These are phyloP conservation scores for Heterodera carotae DNA, from an alignment of 1,140 invertebrate genomes.

Conservation along the genomic window DNA sequence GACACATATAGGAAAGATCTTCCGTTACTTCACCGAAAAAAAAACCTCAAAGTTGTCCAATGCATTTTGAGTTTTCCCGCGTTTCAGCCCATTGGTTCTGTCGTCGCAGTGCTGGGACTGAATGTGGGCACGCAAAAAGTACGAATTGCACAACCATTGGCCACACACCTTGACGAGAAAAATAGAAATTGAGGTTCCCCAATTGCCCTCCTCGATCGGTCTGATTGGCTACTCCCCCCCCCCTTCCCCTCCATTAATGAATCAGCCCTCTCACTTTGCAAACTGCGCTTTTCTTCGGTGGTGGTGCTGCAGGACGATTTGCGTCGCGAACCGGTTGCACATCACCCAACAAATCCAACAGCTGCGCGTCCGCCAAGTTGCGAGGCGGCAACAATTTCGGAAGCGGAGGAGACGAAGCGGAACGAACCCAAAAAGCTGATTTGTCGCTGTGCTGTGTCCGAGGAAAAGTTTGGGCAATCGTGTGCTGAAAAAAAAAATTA, in stretches of 20 bases:
- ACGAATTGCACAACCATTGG: neutral
- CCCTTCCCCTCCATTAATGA: neutral
- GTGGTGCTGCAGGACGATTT: neutral
- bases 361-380: neutral
- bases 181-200: neutral
- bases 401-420: neutral
- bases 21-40: too few species aligned
- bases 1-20: too few species aligned
- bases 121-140: neutral
- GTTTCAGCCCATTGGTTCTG: neutral
- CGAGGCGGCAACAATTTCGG: neutral
- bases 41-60: too few species aligned
- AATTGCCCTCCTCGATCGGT: too few species aligned
- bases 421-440: neutral
- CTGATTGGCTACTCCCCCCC: too few species aligned
- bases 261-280: neutral
- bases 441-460: neutral
- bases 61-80: neutral
- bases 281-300: neutral
- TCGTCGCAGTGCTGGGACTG: neutral
- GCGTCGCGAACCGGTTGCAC: neutral
- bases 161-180: neutral
- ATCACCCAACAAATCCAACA: neutral
- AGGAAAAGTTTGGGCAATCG: neutral
- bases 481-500: too few species aligned